A percentile compares a stretch with the other conserved stretches of the same genome.
Evolutionary conservation across 2,113 vertebrate species (phyloP).

Genomic region (Furnarius figulus): DNA sequence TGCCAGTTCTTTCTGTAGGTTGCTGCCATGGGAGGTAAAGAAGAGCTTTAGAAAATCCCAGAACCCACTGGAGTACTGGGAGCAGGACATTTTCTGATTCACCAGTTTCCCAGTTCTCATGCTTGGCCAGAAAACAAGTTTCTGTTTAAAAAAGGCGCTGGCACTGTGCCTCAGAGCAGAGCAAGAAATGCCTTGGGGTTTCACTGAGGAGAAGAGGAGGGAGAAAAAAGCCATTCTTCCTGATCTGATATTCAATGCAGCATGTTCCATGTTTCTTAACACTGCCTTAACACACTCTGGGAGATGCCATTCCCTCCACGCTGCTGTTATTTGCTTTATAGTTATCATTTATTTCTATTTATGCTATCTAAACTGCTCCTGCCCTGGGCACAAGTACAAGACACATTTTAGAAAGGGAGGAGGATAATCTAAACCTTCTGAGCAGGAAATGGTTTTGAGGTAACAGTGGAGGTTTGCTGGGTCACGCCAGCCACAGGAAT

Average conservation of each 20-base stretch:
- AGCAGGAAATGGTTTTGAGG: neutral
- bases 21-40: neutral
- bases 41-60: neutral
- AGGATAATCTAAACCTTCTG: neutral
- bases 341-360: conserved; percentile 36
- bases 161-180: neutral
- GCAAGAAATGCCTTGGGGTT: neutral
- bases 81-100: neutral
- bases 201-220: neutral
- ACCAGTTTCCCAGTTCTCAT: neutral
- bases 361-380: neutral
- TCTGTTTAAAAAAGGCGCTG: neutral
- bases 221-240: neutral
- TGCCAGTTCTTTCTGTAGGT: neutral
- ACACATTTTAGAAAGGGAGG: neutral
- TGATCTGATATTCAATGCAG: conserved; percentile 5
- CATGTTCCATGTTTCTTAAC: neutral
- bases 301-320: neutral
- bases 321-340: conserved; percentile 19
- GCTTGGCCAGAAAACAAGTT: neutral
- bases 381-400: neutral
- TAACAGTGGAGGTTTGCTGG: neutral
- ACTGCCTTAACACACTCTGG: neutral
- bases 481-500: rapidly evolving
- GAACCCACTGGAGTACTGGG: neutral